These are phyloP conservation scores for Toxostoma redivivum DNA, from an alignment of 2,113 vertebrate genomes.

Conservation along the genomic window DNA sequence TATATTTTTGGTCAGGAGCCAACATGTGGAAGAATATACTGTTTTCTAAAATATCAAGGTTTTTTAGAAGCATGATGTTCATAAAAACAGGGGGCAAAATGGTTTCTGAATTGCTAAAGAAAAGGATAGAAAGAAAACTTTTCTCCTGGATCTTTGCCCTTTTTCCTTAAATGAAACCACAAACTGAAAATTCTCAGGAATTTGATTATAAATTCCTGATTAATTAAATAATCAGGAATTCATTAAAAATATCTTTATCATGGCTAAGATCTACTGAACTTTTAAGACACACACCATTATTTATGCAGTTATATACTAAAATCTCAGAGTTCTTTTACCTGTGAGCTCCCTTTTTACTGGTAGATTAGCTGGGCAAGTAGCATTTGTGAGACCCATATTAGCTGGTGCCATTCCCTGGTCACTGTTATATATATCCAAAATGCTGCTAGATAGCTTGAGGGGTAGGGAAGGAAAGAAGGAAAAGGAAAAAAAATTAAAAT, in stretches of 20 bases:
- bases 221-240: no score
- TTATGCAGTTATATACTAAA: not conserved
- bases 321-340: slow-evolving; percentile 75
- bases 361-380: slow-evolving; percentile 83
- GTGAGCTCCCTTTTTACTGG: slow-evolving; percentile 90
- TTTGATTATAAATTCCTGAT: not conserved
- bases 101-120: slow-evolving; percentile 29
- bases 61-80: slow-evolving; percentile 70
- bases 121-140: slow-evolving; percentile 11
- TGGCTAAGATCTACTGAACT: not conserved
- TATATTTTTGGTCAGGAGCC: slow-evolving; percentile 65
- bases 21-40: slow-evolving; percentile 71
- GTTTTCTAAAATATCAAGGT: slow-evolving; percentile 81
- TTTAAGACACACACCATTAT: not conserved
- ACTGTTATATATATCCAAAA: slow-evolving; percentile 90
- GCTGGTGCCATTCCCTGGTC: slow-evolving; percentile 86
- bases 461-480: not conserved
- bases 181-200: not conserved
- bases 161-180: not conserved
- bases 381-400: slow-evolving; percentile 85
- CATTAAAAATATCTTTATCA: not conserved
- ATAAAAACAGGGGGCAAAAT: slow-evolving; percentile 47
- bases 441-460: slow-evolving; percentile 84
- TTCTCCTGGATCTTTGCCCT: not conserved
- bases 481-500: not conserved